Percentiles rank a stretch among this genome's conserved stretches.
Evolutionary conservation across 2,888 invertebrate species (phyloP).

Genomic region (Nineta flava): DNA sequence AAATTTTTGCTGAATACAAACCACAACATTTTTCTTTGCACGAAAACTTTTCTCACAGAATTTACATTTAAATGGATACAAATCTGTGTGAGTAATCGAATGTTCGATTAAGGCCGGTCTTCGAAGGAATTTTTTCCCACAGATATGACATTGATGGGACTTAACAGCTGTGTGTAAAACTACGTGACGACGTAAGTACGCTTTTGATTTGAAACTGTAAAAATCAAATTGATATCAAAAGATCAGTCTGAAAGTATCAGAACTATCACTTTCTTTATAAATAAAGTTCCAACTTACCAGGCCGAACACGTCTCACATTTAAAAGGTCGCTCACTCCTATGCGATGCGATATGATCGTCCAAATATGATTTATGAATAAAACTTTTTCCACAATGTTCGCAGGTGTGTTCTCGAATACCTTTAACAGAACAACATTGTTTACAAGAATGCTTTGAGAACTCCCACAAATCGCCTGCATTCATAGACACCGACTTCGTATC

Average conservation of each 20-base stretch:
- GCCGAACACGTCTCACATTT: background rate
- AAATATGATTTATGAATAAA: background rate
- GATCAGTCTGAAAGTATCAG: background rate
- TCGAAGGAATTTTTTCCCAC: background rate
- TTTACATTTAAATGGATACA: background rate
- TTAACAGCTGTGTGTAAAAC: background rate
- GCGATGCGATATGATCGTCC: background rate
- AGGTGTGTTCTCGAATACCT: background rate
- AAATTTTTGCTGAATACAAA: background rate
- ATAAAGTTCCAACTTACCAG: background rate
- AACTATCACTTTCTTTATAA: no score
- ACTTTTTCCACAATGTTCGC: background rate
- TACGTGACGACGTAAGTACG: background rate
- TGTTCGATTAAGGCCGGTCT: background rate
- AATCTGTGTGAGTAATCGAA: background rate
- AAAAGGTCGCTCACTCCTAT: background rate
- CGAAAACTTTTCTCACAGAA: background rate
- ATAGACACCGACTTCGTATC: no score
- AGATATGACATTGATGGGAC: background rate
- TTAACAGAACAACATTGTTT: no score
- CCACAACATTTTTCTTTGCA: background rate
- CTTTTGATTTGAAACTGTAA: background rate
- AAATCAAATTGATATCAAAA: background rate
- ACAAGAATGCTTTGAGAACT: no score
- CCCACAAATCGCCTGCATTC: no score